A percentile compares a stretch with the other conserved stretches of the same genome.
Evolutionary conservation across 2,888 invertebrate genomes (phyloP).

Genomic region (Hipparchia sbordonii): DNA sequence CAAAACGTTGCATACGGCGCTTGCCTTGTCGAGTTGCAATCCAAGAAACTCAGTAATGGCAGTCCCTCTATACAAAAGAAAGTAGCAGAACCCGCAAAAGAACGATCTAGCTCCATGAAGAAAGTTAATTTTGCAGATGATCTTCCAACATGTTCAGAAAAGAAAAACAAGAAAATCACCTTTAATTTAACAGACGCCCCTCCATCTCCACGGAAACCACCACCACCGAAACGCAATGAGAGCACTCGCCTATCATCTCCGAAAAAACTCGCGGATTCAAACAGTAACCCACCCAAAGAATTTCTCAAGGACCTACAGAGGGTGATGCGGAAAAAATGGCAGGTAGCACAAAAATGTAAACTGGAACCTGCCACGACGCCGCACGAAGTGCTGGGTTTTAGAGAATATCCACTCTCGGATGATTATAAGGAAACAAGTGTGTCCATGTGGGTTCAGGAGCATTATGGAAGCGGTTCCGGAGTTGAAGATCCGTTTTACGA

Average conservation of each 20-base stretch:
- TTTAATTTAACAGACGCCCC: slow-evolving; percentile 84
- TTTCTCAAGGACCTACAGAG: slow-evolving; percentile 94
- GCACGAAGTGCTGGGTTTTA: slow-evolving; percentile 94
- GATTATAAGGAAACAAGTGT: slow-evolving; percentile 92
- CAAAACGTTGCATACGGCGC: slow-evolving; percentile 73
- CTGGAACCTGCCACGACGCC: slow-evolving; percentile 93
- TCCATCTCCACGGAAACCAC: slow-evolving; percentile 85
- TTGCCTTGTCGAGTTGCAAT: slow-evolving; percentile 82
- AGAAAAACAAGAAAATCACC: slow-evolving; percentile 85
- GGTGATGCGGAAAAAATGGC: slow-evolving; percentile 97
- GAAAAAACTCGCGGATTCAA: slow-evolving; percentile 88
- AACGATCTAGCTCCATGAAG: slow-evolving; percentile 59
- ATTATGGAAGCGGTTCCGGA: slow-evolving; percentile 84
- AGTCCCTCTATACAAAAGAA: slow-evolving; percentile 66
- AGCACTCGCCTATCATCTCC: slow-evolving; percentile 89
- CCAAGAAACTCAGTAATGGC: slow-evolving; percentile 73
- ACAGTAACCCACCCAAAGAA: slow-evolving; percentile 89
- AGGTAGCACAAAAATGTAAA: slow-evolving; percentile 95
- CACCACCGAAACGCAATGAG: slow-evolving; percentile 90
- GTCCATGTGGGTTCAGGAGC: slow-evolving; percentile 95
- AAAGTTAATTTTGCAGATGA: slow-evolving; percentile 86
- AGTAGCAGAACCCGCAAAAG: slow-evolving; percentile 66
- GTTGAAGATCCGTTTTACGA: slow-evolving; percentile 87
- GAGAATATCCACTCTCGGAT: slow-evolving; percentile 89
- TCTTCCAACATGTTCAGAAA: slow-evolving; percentile 70